phyloP scores from a whole-genome alignment of 2,888 invertebrate species.

The Andrena flavipes region DNA sequence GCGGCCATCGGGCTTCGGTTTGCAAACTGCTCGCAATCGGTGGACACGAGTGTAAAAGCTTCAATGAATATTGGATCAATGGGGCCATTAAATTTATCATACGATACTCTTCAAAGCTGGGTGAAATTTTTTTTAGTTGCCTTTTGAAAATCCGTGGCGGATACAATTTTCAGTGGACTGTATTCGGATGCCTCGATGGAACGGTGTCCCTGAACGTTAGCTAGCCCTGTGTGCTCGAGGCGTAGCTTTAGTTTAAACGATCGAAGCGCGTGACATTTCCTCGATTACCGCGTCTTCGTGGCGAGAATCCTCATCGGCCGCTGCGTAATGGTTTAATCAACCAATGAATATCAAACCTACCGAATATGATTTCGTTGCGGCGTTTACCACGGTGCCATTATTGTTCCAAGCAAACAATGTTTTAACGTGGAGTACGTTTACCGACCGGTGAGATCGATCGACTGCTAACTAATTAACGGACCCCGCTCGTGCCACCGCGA shows the following conservation, averaged over 20 bases:
- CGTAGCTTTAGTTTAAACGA: background rate
- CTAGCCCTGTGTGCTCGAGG: too few relatives aligned
- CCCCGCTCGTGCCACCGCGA: conserved; percentile 27
- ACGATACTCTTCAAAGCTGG: background rate
- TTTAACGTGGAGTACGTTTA: conserved; percentile 54
- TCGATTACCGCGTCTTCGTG: background rate
- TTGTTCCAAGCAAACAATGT: conserved; percentile 63
- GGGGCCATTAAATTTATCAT: background rate
- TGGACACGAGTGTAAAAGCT: background rate
- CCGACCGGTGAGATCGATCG: conserved; percentile 55
- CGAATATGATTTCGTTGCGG: conserved; percentile 52
- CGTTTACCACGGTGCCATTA: conserved; percentile 50
- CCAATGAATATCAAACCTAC: conserved; percentile 49
- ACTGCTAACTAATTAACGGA: conserved; percentile 68
- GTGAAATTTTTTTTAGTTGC: background rate
- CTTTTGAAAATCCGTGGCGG: background rate
- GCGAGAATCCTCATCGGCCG: background rate
- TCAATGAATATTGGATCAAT: background rate
- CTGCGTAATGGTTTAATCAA: conserved; percentile 51
- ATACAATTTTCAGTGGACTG: background rate
- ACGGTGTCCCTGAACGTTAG: too few relatives aligned
- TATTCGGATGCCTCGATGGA: too few relatives aligned
- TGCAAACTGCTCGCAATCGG: background rate
- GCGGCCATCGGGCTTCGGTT: background rate
- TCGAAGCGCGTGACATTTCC: background rate